phyloP scores from a whole-genome alignment of 2,888 invertebrate genomes.

The Cistogaster globosa region DNA sequence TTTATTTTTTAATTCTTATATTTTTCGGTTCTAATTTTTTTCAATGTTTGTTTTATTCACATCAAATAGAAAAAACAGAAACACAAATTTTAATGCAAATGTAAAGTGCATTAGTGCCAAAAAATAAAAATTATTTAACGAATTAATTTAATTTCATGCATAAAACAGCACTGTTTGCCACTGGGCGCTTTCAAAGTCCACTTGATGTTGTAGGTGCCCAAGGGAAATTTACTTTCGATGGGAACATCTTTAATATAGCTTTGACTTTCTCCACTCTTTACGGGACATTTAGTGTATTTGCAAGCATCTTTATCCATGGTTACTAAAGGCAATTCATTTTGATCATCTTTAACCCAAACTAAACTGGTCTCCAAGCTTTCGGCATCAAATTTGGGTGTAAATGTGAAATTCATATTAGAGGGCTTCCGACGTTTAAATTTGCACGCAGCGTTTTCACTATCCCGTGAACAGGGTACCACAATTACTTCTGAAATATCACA shows the following conservation, averaged over 20 bases:
- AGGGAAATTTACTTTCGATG: constrained; percentile 84
- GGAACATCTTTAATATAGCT: constrained; percentile 83
- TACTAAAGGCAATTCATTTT: constrained; percentile 84
- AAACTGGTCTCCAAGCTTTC: constrained; percentile 75
- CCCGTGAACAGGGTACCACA: constrained; percentile 86
- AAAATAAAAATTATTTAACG: constrained; percentile 73
- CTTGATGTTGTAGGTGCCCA: constrained; percentile 86
- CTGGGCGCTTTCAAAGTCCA: constrained; percentile 85
- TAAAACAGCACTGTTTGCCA: constrained; percentile 86
- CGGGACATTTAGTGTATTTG: constrained; percentile 85
- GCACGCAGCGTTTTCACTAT: constrained; percentile 84
- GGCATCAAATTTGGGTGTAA: constrained; percentile 85
- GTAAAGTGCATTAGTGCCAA: no score
- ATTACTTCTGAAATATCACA: constrained; percentile 86
- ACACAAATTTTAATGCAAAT: no score
- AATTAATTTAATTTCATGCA: constrained; percentile 85
- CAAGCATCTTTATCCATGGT: constrained; percentile 85
- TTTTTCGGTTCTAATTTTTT: no score
- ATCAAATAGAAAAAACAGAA: no score
- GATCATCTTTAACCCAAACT: constrained; percentile 83
- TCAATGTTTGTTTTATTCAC: no score
- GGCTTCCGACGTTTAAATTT: constrained; percentile 84
- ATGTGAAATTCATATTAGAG: constrained; percentile 86
- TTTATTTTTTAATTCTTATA: no score
- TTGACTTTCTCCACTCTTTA: constrained; percentile 83